Evolutionary conservation across 2,797 vertebrate species (phyloP).

Genomic region (Anguilla pacifica): DNA sequence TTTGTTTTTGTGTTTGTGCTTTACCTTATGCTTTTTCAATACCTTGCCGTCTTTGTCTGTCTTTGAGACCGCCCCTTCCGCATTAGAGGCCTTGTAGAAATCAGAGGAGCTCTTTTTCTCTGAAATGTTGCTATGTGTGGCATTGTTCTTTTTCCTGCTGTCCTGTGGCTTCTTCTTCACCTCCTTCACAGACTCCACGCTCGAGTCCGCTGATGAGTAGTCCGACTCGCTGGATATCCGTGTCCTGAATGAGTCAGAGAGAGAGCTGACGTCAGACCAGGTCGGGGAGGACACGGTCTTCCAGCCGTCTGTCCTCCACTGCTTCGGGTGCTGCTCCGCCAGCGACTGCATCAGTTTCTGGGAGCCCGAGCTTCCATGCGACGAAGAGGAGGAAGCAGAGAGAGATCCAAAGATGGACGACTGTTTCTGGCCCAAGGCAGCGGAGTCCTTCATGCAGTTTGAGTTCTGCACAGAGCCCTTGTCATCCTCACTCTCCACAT

Average conservation of each 20-base stretch:
- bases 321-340: constrained; percentile 92
- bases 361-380: constrained; percentile 87
- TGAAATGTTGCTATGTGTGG: constrained; percentile 71
- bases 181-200: constrained; percentile 91
- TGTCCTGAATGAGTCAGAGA: constrained; percentile 95
- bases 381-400: constrained; percentile 83
- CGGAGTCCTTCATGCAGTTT: constrained; percentile 91
- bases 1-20: constrained; percentile 98
- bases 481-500: constrained; percentile 94
- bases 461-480: constrained; percentile 84
- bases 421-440: constrained; percentile 87
- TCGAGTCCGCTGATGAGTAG: constrained; percentile 93
- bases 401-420: constrained; percentile 88
- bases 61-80: constrained; percentile 88
- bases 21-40: constrained; percentile 98
- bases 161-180: constrained; percentile 90
- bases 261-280: constrained; percentile 96
- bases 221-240: constrained; percentile 95
- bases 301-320: constrained; percentile 98
- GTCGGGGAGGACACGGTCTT: constrained; percentile 93
- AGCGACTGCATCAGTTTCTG: constrained; percentile 88
- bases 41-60: constrained; percentile 95
- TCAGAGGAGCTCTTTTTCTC: constrained; percentile 89
- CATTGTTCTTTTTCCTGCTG: constrained; percentile 82
- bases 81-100: constrained; percentile 74